Percentiles rank a stretch among this genome's conserved stretches.
Evolutionary conservation across 2,888 invertebrate genomes (phyloP).

Genomic region (Diplazon laetatorius): DNA sequence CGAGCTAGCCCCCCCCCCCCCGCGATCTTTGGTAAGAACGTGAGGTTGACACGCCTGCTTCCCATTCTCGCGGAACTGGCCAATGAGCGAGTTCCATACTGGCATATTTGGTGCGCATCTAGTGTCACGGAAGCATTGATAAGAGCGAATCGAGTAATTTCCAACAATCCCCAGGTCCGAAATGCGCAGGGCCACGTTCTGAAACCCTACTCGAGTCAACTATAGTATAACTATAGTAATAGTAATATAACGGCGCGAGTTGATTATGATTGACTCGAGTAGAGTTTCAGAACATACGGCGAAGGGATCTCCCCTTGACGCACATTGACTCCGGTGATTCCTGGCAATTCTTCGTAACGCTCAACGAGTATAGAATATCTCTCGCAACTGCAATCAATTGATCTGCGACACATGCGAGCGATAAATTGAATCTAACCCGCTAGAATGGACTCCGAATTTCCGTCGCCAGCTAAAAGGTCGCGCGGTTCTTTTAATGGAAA

Average conservation of each 20-base stretch:
- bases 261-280: no score
- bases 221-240: no score
- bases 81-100: not conserved
- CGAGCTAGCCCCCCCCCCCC: no score
- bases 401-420: not conserved
- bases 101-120: not conserved
- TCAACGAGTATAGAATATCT: not conserved
- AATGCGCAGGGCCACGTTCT: no score
- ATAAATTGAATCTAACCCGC: not conserved
- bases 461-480: conserved; percentile 54
- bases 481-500: conserved; percentile 32
- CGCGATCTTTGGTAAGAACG: no score
- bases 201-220: no score
- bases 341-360: conserved; percentile 53
- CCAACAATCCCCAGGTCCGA: not conserved
- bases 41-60: not conserved
- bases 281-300: no score
- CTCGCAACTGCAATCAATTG: not conserved
- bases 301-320: conserved; percentile 57
- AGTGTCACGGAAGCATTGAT: not conserved
- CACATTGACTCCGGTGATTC: conserved; percentile 48
- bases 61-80: not conserved
- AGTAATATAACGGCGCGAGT: no score
- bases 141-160: conserved; percentile 6
- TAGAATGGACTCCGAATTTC: conserved; percentile 57